Evolutionary conservation across 2,888 invertebrate genomes (phyloP).

Genomic region (Brachycybe producta): DNA sequence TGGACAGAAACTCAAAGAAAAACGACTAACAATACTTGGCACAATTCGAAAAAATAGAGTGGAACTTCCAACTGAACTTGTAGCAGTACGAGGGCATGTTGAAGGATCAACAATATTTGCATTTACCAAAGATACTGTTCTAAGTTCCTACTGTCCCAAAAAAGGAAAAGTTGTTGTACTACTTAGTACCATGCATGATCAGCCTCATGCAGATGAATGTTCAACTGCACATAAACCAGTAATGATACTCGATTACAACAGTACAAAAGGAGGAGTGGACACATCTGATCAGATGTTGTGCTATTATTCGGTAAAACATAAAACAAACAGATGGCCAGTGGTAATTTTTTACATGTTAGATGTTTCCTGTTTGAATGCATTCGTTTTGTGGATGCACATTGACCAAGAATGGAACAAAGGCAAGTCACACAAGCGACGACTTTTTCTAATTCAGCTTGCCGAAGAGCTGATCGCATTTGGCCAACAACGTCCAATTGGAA

Average conservation of each 20-base stretch:
- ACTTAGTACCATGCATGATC: too few relatives aligned
- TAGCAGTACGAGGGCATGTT: neutral
- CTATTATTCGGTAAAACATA: neutral
- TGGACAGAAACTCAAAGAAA: neutral
- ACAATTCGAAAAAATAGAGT: neutral
- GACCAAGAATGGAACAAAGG: neutral
- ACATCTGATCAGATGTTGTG: constrained; percentile 7
- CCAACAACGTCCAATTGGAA: too few relatives aligned
- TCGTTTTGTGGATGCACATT: neutral
- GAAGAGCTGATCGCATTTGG: neutral
- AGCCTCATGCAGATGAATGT: neutral
- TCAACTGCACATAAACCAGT: neutral
- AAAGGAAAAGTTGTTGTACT: neutral
- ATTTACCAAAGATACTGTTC: neutral
- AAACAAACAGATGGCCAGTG: constrained; percentile 7
- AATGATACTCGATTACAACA: constrained; percentile 16
- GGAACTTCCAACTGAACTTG: neutral
- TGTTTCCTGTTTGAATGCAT: neutral
- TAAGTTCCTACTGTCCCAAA: neutral
- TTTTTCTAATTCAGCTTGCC: neutral
- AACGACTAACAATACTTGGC: neutral
- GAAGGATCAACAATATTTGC: neutral
- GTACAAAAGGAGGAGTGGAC: constrained; percentile 16
- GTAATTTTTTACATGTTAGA: neutral
- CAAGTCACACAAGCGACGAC: neutral